Evolutionary conservation across 2,113 vertebrate genomes (phyloP), one percentile per base, ranked within the genome.

Genomic region (Semnornis frantzii): DNA sequence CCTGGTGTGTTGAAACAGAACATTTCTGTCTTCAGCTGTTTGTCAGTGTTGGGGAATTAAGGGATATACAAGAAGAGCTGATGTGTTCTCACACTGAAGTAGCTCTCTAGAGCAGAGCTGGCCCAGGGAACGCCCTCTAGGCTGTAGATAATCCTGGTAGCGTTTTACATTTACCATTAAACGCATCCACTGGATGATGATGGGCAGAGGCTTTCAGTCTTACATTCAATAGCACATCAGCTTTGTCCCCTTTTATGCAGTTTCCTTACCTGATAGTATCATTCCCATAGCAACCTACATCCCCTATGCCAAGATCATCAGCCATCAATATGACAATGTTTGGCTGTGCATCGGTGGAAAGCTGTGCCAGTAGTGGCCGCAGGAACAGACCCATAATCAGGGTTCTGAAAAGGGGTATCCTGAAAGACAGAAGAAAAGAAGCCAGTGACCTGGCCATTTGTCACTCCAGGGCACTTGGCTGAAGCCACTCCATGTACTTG

Each of bases 291-390:
- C 98, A 99, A 10, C 99, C 98, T 5, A 99, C 1, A 28, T 99
- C 99, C 4, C 99, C 99, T n/a, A 99, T 99, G 72, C 99, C 99
- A 0, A 99, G 96, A 79, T 99, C 99, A 46, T 99, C 99, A 2
- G 98, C 99, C 98, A 99, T 96, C 15, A 99, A 91, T 5, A 99
- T 95, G 8, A 99, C 95, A 71, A 99, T 95, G 92, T 98, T 99
- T 37, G 99, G 99, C 91, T 84, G 98, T 6, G 48, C 71, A 57
- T 34, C 6, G 1, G 31, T 34, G 5, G 77, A 31, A 63, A 58
- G 62, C 14, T 66, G n/a, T 15, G 69, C 28, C 18, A 54, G 21
- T 0, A 57, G 39, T 31, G 71, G 19, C 44, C 31, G 77, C 39
- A 81, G 34, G 21, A 87, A 18, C 30, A 98, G 65, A 27, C 69